A percentile compares a stretch with the other conserved stretches of the same genome.
phyloP scores from a whole-genome alignment of 2,888 invertebrate species.

The Ceramica pisi region DNA sequence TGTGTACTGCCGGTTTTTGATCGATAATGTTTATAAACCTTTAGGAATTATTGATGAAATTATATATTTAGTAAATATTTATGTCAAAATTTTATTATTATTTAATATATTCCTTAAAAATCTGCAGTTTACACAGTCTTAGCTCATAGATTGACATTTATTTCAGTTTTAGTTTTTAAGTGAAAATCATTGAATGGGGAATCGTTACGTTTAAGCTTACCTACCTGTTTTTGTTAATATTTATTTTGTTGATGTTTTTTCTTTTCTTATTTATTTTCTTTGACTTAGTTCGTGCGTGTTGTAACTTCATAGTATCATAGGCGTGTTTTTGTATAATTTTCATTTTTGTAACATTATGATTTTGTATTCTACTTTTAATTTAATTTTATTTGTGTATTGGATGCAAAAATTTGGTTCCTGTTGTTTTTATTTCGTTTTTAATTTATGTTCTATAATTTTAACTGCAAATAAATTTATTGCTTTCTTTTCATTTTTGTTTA shows the following conservation, averaged over 20 bases:
- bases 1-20: slow-evolving; percentile 60
- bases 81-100: slow-evolving; percentile 56
- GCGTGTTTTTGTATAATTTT: slow-evolving; percentile 75
- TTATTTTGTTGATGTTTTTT: slow-evolving; percentile 87
- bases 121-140: slow-evolving; percentile 50
- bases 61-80: slow-evolving; percentile 58
- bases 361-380: slow-evolving; percentile 70
- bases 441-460: slow-evolving; percentile 85
- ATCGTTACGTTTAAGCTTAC: slow-evolving; percentile 90
- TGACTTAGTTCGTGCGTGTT: slow-evolving; percentile 82
- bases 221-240: slow-evolving; percentile 86
- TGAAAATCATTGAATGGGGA: slow-evolving; percentile 82
- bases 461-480: slow-evolving; percentile 90
- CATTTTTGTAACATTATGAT: slow-evolving; percentile 73
- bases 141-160: slow-evolving; percentile 46
- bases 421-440: slow-evolving; percentile 91
- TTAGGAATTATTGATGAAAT: slow-evolving; percentile 55
- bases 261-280: slow-evolving; percentile 77
- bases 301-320: slow-evolving; percentile 69
- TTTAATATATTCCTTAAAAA: slow-evolving; percentile 56
- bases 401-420: slow-evolving; percentile 84
- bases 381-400: slow-evolving; percentile 71
- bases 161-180: slow-evolving; percentile 64
- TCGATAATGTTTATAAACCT: slow-evolving; percentile 36
- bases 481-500: slow-evolving; percentile 80